Evolutionary conservation across 2,797 vertebrate species (phyloP), one percentile per base, ranked within the genome.

Genomic region (Gallinago solitaria): DNA sequence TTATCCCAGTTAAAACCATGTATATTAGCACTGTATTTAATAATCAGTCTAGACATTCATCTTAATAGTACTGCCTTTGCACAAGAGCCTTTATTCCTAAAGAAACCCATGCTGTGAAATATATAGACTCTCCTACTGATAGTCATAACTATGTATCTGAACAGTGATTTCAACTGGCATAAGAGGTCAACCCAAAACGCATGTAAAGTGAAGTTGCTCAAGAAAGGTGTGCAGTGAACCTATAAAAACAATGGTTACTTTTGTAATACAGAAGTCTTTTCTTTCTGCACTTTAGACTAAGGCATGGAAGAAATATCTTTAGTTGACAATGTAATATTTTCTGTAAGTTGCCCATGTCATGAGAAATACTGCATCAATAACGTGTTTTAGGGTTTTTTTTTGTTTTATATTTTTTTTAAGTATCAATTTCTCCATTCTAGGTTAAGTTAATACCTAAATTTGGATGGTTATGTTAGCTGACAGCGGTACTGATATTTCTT

Each of bases 91-190:
- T 95, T 97, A 97, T 97, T 98, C 97, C 98, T 97, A 97, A 96
- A 98, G 98, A 98, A 98, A 98, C 96, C 96, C 97, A 98, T 98
- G 98, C 99, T 99, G 99, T 99, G 98, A 99, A 99, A 98, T 98
- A 97, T 96, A 65, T 18, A 98, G 98, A 98, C 97, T 97, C 97
- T 98, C 96, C 97, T 98, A 98, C 98, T 98, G 97, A 97, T 61
- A 95, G 79, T 89, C 82, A 10, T 41, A 73, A 89, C 82, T 83
- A 61, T 27, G 39, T 84, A 77, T 75, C 95, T 59, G 71, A 96
- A 86, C 83, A 91, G 94, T 79, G 92, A 96, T 80, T 93, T 94
- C 97, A 96, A 12, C 97, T 92, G 79, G 70, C 93, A 17, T 74
- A 33, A 53, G 47, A 97, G 54, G 93, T 93, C 94, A 88, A 69